phyloP scores from a whole-genome alignment of 2,797 vertebrate species.

The Steatocranus sp. region DNA sequence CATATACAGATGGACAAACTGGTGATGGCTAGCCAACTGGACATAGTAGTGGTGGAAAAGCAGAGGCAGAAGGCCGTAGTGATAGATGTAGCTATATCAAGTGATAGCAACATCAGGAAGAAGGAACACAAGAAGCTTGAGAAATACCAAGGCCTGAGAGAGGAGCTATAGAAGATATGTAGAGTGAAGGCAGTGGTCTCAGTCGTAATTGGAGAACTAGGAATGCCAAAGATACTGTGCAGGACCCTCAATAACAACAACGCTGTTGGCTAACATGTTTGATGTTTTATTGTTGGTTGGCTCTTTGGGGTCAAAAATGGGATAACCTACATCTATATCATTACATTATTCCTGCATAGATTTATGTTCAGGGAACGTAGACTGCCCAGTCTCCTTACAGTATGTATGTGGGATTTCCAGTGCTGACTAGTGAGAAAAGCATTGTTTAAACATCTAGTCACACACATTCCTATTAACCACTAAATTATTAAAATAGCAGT shows the following conservation, averaged over 20 bases:
- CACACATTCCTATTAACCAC: neutral
- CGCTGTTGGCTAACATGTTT: neutral
- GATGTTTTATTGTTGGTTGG: neutral
- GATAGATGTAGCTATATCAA: neutral
- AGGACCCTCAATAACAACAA: neutral
- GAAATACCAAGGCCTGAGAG: neutral
- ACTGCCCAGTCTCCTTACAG: neutral
- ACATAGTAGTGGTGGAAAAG: neutral
- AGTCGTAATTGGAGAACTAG: neutral
- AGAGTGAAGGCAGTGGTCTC: neutral
- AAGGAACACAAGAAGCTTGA: neutral
- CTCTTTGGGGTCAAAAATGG: neutral
- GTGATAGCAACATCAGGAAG: neutral
- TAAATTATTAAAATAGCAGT: neutral
- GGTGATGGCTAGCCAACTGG: neutral
- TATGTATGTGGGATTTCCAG: neutral
- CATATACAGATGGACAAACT: neutral
- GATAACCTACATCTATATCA: neutral
- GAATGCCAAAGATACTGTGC: neutral
- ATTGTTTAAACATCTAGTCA: neutral
- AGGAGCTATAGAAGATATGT: neutral
- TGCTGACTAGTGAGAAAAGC: neutral
- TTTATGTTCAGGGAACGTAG: neutral
- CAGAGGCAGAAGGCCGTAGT: accelerated
- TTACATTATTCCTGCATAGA: accelerated